Base-by-base conservation (phyloP, 2,113 vertebrate species). In the Charadrius vociferus region DNA sequence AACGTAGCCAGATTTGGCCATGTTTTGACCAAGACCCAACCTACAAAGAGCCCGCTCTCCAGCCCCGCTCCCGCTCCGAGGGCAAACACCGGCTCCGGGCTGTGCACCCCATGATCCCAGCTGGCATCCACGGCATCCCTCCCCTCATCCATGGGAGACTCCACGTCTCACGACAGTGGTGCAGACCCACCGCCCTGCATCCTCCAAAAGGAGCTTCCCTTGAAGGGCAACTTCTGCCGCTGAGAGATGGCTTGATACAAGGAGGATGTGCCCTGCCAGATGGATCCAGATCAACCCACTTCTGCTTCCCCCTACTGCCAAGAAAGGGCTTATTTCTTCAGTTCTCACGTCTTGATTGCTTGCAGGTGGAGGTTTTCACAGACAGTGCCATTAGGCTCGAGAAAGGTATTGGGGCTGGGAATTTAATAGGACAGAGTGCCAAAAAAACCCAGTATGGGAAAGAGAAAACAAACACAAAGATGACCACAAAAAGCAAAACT, bases 131-230 rank as follows among this genome's bases (percentile, higher is more conserved):
- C 0, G 3, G 45, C 68, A 59, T 59, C 36, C 73, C 10, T 10
- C n/a, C 67, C 55, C 45, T 50, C 39, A 65, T 59, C 37, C 4
- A 1, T 2, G 1, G n/a, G 24, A 83, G 32, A 68, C 14, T 61
- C 39, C 41, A 32, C 0, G 1, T 30, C 18, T 19, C 1, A 0
- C 1, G 2, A n/a, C 1, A 0, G 36, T 2, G 1, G 36, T 47
- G 67, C 56, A 61, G n/a, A 77, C n/a, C 7, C 78, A 62, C 36
- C 0, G 1, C 45, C 7, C 24, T 49, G 16, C 0, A 1, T 59
- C 55, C 58, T 72, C 32, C 52, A 49, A 77, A 71, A 70, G 29
- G 56, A 81, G 15, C 30, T 66, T 71, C 81, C 52, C 71, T 43
- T 2, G 1, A 3, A 37, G 12, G 67, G 52, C 41, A 91, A 32